Percentiles rank a stretch among this genome's conserved stretches.
phyloP scores from a whole-genome alignment of 1,140 invertebrate species.

The Vollenhovia emeryi region DNA sequence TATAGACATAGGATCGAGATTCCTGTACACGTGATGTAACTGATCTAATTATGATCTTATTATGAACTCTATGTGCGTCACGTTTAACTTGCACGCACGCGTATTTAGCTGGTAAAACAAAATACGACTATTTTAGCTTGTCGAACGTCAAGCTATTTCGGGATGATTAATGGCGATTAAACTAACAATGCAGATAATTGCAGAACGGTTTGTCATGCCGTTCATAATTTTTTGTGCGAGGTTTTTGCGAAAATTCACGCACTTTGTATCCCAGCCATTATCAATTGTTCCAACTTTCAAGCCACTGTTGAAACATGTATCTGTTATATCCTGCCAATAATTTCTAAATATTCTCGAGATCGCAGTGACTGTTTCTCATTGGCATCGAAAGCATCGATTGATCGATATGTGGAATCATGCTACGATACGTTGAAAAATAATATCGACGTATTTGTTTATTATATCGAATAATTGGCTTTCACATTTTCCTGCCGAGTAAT shows the following conservation, averaged over 20 bases:
- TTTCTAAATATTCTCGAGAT: conserved; percentile 12
- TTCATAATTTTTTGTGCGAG: conserved; percentile 1
- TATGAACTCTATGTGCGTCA: conserved; percentile 9
- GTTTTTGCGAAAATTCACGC: neutral
- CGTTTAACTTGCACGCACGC: neutral
- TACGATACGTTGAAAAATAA: no score
- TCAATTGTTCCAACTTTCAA: neutral
- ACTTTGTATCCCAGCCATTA: neutral
- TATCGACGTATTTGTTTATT: no score
- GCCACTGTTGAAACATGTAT: neutral
- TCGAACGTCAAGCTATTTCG: conserved; percentile 12
- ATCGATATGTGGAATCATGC: no score
- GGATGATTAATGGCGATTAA: conserved; percentile 17
- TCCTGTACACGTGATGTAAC: neutral
- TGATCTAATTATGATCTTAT: conserved; percentile 21
- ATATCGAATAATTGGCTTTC: no score
- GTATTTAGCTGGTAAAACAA: conserved; percentile 4
- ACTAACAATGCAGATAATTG: neutral
- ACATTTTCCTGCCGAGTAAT: no score
- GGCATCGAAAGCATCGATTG: no score
- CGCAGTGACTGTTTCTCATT: neutral
- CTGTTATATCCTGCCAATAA: neutral
- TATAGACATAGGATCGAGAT: neutral
- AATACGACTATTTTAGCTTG: neutral
- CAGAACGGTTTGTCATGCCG: neutral